Evolutionary conservation across 1,140 invertebrate species (phyloP).

Genomic region (Temnothorax curvispinosus): DNA sequence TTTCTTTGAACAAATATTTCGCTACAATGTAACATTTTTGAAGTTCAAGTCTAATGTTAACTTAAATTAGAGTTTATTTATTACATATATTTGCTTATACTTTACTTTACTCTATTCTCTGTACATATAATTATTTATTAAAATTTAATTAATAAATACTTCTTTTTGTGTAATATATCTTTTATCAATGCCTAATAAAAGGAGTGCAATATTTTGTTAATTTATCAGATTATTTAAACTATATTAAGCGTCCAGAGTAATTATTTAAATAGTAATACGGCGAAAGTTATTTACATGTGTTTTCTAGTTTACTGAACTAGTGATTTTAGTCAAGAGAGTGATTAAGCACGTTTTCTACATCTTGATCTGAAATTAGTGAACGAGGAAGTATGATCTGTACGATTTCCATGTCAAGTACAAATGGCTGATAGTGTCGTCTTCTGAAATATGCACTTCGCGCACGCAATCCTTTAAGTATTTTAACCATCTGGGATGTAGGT

Average conservation of each 20-base stretch:
- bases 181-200: background rate
- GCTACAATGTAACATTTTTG: background rate
- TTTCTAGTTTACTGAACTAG: background rate
- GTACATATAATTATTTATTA: background rate
- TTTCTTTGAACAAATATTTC: background rate
- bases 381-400: conserved; percentile 56
- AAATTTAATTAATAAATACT: background rate
- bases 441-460: conserved; percentile 47
- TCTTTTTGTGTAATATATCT: background rate
- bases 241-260: background rate
- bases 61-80: background rate
- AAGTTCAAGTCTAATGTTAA: background rate
- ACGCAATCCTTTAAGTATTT: conserved; percentile 66
- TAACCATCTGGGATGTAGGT: conserved; percentile 23
- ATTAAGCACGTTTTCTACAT: conserved; percentile 37
- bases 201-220: background rate
- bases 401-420: conserved; percentile 56
- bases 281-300: background rate
- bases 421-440: conserved; percentile 45
- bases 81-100: background rate
- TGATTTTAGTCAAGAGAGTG: conserved; percentile 16
- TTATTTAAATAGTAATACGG: background rate
- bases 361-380: conserved; percentile 51
- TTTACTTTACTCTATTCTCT: background rate
- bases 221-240: background rate